Percentiles rank a stretch among this genome's conserved stretches.
Evolutionary conservation across 35 echinoderm and acorn worm species (phyloP).

Genomic region (Holothuria glaberrima): DNA sequence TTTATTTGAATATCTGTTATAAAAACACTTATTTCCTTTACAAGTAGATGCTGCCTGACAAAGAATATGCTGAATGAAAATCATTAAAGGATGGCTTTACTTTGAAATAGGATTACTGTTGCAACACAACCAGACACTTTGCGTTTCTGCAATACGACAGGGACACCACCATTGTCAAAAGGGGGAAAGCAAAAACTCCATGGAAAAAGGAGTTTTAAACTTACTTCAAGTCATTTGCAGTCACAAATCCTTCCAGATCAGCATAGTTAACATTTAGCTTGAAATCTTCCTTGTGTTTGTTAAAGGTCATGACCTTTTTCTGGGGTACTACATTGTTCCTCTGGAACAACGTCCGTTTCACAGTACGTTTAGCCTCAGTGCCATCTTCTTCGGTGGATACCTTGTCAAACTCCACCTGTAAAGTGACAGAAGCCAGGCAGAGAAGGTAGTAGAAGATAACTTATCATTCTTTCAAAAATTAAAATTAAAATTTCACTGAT

Average conservation of each 20-base stretch:
- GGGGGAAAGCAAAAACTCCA: background rate
- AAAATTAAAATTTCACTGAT: no score
- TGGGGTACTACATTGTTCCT: slow-evolving; percentile 84
- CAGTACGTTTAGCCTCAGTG: slow-evolving; percentile 56
- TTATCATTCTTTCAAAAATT: no score
- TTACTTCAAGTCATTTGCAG: slow-evolving; percentile 68
- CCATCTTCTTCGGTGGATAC: slow-evolving; percentile 71
- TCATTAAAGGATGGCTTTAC: no score
- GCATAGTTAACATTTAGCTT: slow-evolving; percentile 79
- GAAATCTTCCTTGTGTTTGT: slow-evolving; percentile 83
- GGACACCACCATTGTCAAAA: no score
- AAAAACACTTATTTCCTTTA: no score
- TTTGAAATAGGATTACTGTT: no score
- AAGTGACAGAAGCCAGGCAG: background rate
- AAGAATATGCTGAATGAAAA: no score
- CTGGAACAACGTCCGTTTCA: slow-evolving; percentile 84
- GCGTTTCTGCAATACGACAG: no score
- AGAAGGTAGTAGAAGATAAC: no score
- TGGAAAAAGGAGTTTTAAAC: background rate
- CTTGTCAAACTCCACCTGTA: slow-evolving; percentile 88
- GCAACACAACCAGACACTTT: no score
- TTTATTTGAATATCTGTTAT: no score
- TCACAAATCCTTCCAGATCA: slow-evolving; percentile 72
- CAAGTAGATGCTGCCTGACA: no score
- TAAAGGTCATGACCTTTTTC: slow-evolving; percentile 99